Percentiles rank a stretch among this genome's conserved stretches.
Conservation (phyloP, 2,113 vertebrate species). For the Egretta garzetta region DNA sequence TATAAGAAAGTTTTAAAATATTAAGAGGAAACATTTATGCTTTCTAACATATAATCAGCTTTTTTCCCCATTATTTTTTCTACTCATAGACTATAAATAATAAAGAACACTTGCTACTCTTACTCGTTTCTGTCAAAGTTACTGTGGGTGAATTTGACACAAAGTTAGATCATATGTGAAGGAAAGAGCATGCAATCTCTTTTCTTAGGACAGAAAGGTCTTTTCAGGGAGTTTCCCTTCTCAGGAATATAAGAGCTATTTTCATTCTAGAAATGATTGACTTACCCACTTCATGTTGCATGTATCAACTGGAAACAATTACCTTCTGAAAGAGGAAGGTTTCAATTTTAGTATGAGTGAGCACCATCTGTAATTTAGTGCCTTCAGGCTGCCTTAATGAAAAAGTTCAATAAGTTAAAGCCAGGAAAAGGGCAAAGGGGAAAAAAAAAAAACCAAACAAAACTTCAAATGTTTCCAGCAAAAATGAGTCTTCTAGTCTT, state of each 20-base stretch:
- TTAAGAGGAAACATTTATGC: not conserved
- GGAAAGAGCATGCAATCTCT: not conserved
- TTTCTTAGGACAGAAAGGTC: not conserved
- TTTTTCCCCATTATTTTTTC: not conserved
- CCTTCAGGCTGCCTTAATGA: slow-evolving; percentile 31
- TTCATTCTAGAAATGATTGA: slow-evolving; percentile 24
- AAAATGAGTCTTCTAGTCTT: not conserved
- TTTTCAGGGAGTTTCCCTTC: not conserved
- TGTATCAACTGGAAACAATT: slow-evolving; percentile 60
- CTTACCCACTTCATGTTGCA: not conserved
- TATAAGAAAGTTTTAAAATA: not conserved
- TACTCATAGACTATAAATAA: not conserved
- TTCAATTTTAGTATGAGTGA: slow-evolving; percentile 54
- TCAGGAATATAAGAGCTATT: not conserved
- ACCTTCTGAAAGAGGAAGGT: slow-evolving; percentile 62
- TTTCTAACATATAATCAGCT: not conserved
- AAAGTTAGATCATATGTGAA: not conserved
- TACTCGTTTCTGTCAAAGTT: not conserved
- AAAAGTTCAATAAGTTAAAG: slow-evolving; percentile 56
- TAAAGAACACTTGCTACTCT: not conserved
- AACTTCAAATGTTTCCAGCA: slow-evolving; percentile 22
- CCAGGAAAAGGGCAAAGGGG: not conserved
- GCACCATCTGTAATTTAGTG: slow-evolving; percentile 52
- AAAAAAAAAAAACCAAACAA: not conserved
- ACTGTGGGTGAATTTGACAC: not conserved